Evolutionary conservation across 2,113 vertebrate species (phyloP), one percentile per base, ranked within the genome.

Genomic region (Chaetodon trifascialis): DNA sequence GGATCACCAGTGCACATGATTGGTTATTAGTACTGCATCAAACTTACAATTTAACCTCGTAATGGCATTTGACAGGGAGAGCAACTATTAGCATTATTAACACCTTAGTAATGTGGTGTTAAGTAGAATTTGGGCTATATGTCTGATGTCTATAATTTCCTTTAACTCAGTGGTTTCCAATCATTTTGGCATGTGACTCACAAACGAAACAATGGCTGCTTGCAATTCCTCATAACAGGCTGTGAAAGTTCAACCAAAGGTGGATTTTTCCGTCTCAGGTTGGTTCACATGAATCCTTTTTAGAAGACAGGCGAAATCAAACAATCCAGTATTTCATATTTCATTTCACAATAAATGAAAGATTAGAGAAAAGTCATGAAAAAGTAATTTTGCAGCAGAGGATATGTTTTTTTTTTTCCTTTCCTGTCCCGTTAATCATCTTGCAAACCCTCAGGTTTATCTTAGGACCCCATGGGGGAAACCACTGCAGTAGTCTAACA

Each of bases 371-470:
- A 59, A 76, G 40, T 58, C 81, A 49, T 30, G 36, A 51, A 5
- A 25, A 47, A 11, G 17, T 51, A 46, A 55, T 54, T 64, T 21
- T 46, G 44, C 7, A 12, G 17, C 25, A 34, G n/a, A 36, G 15
- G 19, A 14, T 12, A 17, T 23, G 1, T 11, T 66, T 73, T 66
- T 73, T 73, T 72, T 44, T 54, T 80, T 72, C 15, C 51, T 54
- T 80, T 72, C 15, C 23, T 63, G 7, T 70, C 5, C 8, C 0
- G 12, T 79, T 66, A 42, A 60, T 78, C 15, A 54, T 23, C 11
- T 15, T 36, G n/a, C 49, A 72, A 49, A 60, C 11, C 4, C n/a
- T 70, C 54, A 30, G 25, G 51, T 46, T 44, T 60, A 60, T 54
- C 42, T 42, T 6, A 19, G 19, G 16, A 54, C 4, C 19, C 14